phyloP scores from a whole-genome alignment of 2,797 vertebrate genomes.

The Odontamblyopus rebecca region DNA sequence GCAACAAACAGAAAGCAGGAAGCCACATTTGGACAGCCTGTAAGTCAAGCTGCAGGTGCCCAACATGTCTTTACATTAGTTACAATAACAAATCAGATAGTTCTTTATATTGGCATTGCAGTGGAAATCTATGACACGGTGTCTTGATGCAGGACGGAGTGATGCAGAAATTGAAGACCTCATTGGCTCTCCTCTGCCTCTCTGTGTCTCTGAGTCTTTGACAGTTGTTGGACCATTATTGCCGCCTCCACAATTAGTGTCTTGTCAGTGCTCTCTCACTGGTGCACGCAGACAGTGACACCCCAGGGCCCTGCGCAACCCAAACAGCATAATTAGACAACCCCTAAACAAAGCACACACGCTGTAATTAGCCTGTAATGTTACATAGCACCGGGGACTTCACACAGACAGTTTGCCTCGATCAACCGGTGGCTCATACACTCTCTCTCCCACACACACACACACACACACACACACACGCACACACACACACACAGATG shows the following conservation, averaged over 20 bases:
- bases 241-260: slow-evolving; percentile 74
- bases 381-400: slow-evolving; percentile 76
- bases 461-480: neutral
- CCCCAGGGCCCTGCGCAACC: slow-evolving; percentile 72
- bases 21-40: neutral
- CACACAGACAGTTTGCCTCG: slow-evolving; percentile 71
- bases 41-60: neutral
- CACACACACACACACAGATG: neutral
- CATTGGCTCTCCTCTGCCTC: slow-evolving; percentile 27
- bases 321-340: slow-evolving; percentile 83
- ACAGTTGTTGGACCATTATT: slow-evolving; percentile 70
- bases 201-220: slow-evolving; percentile 41
- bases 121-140: slow-evolving; percentile 9
- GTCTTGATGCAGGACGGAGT: slow-evolving; percentile 22
- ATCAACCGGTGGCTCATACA: slow-evolving; percentile 54
- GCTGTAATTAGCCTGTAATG: slow-evolving; percentile 81
- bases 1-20: neutral
- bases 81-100: slow-evolving; percentile 1
- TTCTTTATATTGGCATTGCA: slow-evolving; percentile 13
- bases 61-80: neutral
- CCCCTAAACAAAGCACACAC: slow-evolving; percentile 82
- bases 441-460: neutral
- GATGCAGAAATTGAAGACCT: slow-evolving; percentile 37
- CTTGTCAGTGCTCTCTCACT: slow-evolving; percentile 53
- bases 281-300: slow-evolving; percentile 50